Evolutionary conservation across 2,113 vertebrate species (phyloP).

Genomic region (Zapornia atra): DNA sequence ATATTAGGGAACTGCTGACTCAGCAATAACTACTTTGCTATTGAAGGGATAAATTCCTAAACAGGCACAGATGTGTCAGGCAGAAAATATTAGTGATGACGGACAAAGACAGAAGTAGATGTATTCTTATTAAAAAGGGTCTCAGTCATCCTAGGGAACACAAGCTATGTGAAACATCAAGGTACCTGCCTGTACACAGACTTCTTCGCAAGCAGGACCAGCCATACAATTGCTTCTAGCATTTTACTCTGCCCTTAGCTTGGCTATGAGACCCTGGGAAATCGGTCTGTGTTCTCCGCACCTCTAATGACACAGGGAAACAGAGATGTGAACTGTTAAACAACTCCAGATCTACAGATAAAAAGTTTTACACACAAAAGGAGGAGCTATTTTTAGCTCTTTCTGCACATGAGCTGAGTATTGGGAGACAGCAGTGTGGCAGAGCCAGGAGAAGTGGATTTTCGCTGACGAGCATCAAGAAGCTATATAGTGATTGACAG

Average conservation of each 20-base stretch:
- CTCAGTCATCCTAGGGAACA: not conserved
- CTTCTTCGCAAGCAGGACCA: not conserved
- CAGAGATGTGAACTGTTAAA: not conserved
- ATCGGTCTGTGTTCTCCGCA: not conserved
- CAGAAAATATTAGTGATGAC: not conserved
- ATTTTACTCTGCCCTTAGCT: not conserved
- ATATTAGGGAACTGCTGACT: conserved; percentile 12
- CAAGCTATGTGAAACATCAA: not conserved
- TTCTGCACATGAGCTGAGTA: not conserved
- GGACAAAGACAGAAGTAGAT: not conserved
- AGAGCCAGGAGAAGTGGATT: not conserved
- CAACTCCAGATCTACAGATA: not conserved
- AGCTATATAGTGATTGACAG: not conserved
- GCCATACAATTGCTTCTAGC: not conserved
- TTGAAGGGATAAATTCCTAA: conserved; percentile 10
- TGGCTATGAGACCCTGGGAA: not conserved
- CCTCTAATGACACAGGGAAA: not conserved
- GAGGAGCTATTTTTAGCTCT: not conserved
- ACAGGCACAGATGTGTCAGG: not conserved
- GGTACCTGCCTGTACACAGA: not conserved
- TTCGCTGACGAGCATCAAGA: not conserved
- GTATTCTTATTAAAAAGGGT: not conserved
- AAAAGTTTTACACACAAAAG: not conserved
- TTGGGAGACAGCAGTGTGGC: not conserved
- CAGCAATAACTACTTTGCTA: conserved; percentile 14